Percentiles rank a stretch among this genome's conserved stretches.
Conservation (phyloP, 2,888 invertebrate species). For the Spisula solida region DNA sequence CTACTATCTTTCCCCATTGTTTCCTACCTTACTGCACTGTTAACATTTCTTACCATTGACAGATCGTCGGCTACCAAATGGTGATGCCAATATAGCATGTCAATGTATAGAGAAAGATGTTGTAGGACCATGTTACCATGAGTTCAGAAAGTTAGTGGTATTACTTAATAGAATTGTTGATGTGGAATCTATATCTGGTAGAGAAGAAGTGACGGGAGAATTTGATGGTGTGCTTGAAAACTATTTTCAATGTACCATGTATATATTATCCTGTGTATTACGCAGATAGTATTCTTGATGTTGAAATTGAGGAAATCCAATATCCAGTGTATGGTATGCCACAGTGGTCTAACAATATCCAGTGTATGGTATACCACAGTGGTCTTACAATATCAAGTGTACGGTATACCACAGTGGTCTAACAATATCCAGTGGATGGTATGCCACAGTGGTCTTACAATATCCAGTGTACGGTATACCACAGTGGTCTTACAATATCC, state of each 20-base stretch:
- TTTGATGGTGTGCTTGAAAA: slow-evolving; percentile 50
- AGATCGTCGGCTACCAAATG: slow-evolving; percentile 50
- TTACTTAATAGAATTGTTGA: slow-evolving; percentile 45
- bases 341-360: too few species aligned
- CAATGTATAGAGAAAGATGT: slow-evolving; percentile 56
- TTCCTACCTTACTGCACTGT: too few species aligned
- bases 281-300: slow-evolving; percentile 29
- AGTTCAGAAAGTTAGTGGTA: slow-evolving; percentile 44
- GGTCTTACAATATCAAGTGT: too few species aligned
- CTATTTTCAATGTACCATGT: slow-evolving; percentile 58
- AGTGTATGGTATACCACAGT: too few species aligned
- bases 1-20: too few species aligned
- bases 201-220: slow-evolving; percentile 10
- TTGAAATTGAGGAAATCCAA: slow-evolving; percentile 51
- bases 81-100: slow-evolving; percentile 57
- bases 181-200: slow-evolving; percentile 19
- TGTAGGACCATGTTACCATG: slow-evolving; percentile 54
- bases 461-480: too few species aligned
- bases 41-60: background rate
- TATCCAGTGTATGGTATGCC: too few species aligned
- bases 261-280: slow-evolving; percentile 58
- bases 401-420: too few species aligned
- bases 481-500: too few species aligned
- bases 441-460: too few species aligned
- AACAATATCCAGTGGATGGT: too few species aligned